Conservation (phyloP, 2,797 vertebrate genomes). For the Erpetoichthys calabaricus region DNA sequence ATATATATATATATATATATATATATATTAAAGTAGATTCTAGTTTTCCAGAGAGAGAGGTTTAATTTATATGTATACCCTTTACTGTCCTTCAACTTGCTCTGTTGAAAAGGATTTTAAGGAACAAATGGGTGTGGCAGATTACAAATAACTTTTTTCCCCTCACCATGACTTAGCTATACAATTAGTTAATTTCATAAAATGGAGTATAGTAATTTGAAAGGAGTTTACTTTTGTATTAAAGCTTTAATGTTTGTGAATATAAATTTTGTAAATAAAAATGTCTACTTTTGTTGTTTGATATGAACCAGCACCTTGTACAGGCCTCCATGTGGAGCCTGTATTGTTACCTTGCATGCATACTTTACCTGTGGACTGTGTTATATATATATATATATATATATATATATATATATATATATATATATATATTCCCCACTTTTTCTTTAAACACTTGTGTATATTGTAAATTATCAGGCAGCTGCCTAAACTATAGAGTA, state of each 20-base stretch:
- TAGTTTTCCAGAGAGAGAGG: conserved; percentile 8
- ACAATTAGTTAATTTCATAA: too few relatives aligned
- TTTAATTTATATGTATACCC: conserved; percentile 16
- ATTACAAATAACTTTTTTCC: too few relatives aligned
- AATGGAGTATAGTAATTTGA: neutral
- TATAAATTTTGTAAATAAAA: neutral
- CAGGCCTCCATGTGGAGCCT: neutral
- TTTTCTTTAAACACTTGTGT: conserved; percentile 4
- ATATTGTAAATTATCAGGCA: conserved; percentile 8
- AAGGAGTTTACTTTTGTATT: neutral
- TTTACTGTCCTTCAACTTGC: conserved; percentile 10
- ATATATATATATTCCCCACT: neutral
- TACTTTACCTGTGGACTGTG: neutral
- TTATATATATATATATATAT: too few relatives aligned
- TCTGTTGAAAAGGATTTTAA: conserved; percentile 21
- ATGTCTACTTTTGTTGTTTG: neutral
- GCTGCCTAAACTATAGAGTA: neutral
- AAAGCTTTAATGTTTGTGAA: conserved; percentile 5
- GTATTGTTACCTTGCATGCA: neutral
- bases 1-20: neutral
- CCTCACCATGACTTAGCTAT: too few relatives aligned
- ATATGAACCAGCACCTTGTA: conserved; percentile 9
- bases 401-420: too few relatives aligned
- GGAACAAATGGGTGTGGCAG: neutral
- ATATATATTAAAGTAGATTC: conserved; percentile 5